Evolutionary conservation across 2,797 vertebrate species (phyloP), one percentile per base, ranked within the genome.

Genomic region (Pipistrellus kuhlii): DNA sequence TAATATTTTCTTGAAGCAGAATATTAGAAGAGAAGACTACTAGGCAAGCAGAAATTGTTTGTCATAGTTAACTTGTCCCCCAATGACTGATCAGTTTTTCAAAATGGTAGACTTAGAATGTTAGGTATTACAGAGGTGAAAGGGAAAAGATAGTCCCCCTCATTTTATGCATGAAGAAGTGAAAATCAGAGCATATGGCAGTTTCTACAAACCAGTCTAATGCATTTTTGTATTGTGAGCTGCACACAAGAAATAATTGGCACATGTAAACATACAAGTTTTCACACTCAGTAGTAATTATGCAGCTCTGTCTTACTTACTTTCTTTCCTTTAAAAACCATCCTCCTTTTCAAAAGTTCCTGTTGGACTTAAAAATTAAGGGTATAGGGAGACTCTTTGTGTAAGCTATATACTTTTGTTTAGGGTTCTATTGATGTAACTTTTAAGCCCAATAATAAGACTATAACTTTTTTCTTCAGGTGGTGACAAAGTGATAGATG

Each of bases 401-500:
- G 15, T 86, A 64, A 41, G 55, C n/a, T 72, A 0, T 53, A 5
- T 53, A 27, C 88, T 95, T 94, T 90, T 92, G 59, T 95, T 97
- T 96, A 75, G 62, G 13, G 66, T 69, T 97, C 35, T 95, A 25
- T 71, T 78, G 71, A 76, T 68, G 8, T 90, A 93, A 96, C 84
- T 86, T 51, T 64, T 81, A 90, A 80, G 55, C 55, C 46, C 91
- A 92, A 11, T 91, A 91, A 96, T 96, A 94, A 95, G 88, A 82
- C 94, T 95, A 1, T 94, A 41, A 83, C 96, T 4, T 98, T 97
- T 93, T 96, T 95, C 98, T 95, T 64, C 96, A 99, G 99, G 99
- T 97, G 99, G 99, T 6, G 98, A 99, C 96, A 99, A 99, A 98
- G 98, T 99, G 96, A 99, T 99, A 86, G 99, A 99, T 57, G 99